Conservation (phyloP, 2,113 vertebrate genomes). For the Cinclus cinclus region DNA sequence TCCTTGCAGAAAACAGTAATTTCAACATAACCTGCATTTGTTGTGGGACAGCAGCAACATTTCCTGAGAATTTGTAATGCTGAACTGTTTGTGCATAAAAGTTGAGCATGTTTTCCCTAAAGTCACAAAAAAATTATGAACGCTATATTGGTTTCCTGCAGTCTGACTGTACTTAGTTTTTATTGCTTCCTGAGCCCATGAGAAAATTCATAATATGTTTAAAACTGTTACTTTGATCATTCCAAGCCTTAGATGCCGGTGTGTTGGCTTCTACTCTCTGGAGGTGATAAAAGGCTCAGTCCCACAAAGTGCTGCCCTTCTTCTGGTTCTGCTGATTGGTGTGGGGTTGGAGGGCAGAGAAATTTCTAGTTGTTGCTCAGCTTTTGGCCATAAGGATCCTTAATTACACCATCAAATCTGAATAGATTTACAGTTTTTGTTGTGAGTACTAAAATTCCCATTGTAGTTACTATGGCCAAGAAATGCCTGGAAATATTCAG, state of each 20-base stretch:
- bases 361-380: not conserved
- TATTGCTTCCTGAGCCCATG: slow-evolving; percentile 52
- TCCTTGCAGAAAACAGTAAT: not conserved
- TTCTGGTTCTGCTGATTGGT: not conserved
- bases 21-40: not conserved
- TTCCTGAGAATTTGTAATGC: not conserved
- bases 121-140: slow-evolving; percentile 49
- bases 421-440: not conserved
- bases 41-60: not conserved
- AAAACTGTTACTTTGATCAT: slow-evolving; percentile 28
- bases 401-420: not conserved
- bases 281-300: not conserved
- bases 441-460: not conserved
- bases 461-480: not conserved
- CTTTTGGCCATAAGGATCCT: not conserved
- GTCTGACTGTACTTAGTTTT: slow-evolving; percentile 36
- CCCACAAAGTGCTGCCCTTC: not conserved
- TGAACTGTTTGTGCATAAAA: not conserved
- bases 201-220: slow-evolving; percentile 33
- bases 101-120: slow-evolving; percentile 16
- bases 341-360: not conserved
- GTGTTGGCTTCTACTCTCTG: not conserved
- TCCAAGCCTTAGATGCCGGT: not conserved
- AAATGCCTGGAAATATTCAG: not conserved
- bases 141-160: slow-evolving; percentile 43